phyloP scores from a whole-genome alignment of 2,888 invertebrate genomes.

The Eupithecia inturbata region DNA sequence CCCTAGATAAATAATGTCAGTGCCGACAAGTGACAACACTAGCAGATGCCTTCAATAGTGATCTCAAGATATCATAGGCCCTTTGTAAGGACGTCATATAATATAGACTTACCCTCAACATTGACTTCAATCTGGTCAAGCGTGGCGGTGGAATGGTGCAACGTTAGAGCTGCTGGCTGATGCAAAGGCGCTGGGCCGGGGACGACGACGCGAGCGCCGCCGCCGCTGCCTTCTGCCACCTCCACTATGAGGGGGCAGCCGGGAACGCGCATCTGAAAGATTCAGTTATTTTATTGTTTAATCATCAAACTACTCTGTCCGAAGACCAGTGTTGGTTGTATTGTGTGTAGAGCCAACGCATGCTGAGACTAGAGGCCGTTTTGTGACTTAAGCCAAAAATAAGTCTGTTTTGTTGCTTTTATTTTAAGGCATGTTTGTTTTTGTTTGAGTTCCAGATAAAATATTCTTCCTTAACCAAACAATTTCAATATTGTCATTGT shows the following conservation, averaged over 20 bases:
- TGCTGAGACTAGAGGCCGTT: neutral
- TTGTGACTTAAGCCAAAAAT: neutral
- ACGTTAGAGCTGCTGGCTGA: conserved; percentile 87
- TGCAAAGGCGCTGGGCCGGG: conserved; percentile 89
- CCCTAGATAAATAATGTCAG: too few relatives aligned
- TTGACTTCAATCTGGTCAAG: conserved; percentile 97
- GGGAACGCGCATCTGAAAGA: conserved; percentile 86
- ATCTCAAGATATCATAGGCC: neutral
- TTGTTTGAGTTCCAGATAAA: too few relatives aligned
- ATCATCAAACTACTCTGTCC: neutral
- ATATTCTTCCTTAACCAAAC: too few relatives aligned
- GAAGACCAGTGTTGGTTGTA: neutral
- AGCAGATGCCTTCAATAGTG: neutral
- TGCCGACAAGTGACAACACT: neutral
- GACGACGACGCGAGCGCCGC: conserved; percentile 88
- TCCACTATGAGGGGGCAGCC: conserved; percentile 96
- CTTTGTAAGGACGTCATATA: neutral
- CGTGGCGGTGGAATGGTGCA: conserved; percentile 93
- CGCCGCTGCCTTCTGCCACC: conserved; percentile 85
- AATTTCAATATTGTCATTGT: too few relatives aligned
- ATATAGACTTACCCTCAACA: conserved; percentile 94
- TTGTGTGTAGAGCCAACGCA: neutral
- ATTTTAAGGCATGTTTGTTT: too few relatives aligned
- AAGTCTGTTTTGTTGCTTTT: too few relatives aligned
- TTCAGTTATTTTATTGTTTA: neutral